These are phyloP conservation scores for Pachymerium ferrugineum DNA, from an alignment of 2,888 invertebrate species.

Conservation along the genomic window DNA sequence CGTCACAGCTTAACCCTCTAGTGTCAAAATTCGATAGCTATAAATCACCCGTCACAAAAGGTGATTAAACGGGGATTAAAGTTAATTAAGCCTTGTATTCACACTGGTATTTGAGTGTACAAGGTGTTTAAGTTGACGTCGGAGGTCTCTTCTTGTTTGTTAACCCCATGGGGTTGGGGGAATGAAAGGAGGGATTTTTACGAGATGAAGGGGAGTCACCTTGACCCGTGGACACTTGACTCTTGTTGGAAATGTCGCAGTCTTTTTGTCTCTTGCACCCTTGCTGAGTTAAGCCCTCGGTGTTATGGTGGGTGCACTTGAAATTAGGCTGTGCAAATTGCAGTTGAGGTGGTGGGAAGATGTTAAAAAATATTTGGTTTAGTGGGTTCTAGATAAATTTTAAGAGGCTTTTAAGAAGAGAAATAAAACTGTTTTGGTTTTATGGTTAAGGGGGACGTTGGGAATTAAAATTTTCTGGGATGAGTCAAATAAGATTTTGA, in stretches of 20 bases:
- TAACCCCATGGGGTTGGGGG: neutral
- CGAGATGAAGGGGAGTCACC: neutral
- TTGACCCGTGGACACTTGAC: slow-evolving; percentile 8
- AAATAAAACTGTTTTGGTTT: no score
- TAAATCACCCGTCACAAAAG: neutral
- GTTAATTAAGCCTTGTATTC: neutral
- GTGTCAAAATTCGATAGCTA: neutral
- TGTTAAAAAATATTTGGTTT: no score
- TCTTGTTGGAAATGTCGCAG: neutral
- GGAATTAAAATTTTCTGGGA: no score
- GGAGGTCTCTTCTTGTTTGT: neutral
- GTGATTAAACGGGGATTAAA: neutral
- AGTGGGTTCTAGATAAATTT: no score
- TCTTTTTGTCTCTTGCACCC: neutral
- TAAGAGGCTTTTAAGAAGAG: no score
- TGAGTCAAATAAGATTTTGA: no score
- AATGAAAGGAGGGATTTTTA: neutral
- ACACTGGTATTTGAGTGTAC: neutral
- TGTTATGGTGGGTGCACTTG: no score
- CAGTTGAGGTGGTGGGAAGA: no score
- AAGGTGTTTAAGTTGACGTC: neutral
- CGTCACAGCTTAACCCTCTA: no score
- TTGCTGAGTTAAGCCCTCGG: no score
- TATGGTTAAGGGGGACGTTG: no score
- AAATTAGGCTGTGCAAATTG: no score